Evolutionary conservation across 2,888 invertebrate genomes (phyloP).

Genomic region (Dicyrtomina minuta): DNA sequence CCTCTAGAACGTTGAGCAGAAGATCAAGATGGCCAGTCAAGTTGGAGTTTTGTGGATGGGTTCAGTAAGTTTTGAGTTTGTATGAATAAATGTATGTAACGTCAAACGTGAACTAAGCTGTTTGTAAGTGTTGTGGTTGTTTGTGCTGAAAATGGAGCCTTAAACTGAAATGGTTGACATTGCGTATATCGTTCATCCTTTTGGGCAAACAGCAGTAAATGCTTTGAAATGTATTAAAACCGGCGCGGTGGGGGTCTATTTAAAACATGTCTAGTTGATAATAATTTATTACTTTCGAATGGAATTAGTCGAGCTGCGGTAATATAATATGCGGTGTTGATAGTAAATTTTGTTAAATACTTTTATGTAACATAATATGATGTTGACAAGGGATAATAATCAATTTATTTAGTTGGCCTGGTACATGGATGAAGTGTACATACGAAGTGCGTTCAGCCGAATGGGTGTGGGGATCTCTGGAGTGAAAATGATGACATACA

Average conservation of each 20-base stretch:
- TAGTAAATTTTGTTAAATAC: too few relatives aligned
- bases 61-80: slow-evolving; percentile 45
- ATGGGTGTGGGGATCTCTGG: slow-evolving; percentile 86
- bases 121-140: background rate
- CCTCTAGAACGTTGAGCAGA: too few relatives aligned
- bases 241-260: too few relatives aligned
- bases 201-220: too few relatives aligned
- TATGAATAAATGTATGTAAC: background rate
- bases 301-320: too few relatives aligned
- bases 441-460: slow-evolving; percentile 84
- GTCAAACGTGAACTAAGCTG: too few relatives aligned
- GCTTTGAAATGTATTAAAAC: too few relatives aligned
- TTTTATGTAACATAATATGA: too few relatives aligned
- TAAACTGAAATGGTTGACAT: slow-evolving; percentile 89
- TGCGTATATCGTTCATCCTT: too few relatives aligned
- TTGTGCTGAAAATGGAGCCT: slow-evolving; percentile 83
- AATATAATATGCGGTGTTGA: too few relatives aligned
- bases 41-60: slow-evolving; percentile 53
- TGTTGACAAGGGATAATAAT: slow-evolving; percentile 6
- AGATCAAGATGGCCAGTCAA: slow-evolving; percentile 47
- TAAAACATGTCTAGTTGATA: too few relatives aligned
- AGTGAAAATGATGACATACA: slow-evolving; percentile 90
- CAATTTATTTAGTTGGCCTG: slow-evolving; percentile 56
- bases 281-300: too few relatives aligned
- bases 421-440: slow-evolving; percentile 75